These are phyloP conservation scores for Ochotona curzoniae DNA, from an alignment of 2,113 vertebrate species.

Conservation along the genomic window DNA sequence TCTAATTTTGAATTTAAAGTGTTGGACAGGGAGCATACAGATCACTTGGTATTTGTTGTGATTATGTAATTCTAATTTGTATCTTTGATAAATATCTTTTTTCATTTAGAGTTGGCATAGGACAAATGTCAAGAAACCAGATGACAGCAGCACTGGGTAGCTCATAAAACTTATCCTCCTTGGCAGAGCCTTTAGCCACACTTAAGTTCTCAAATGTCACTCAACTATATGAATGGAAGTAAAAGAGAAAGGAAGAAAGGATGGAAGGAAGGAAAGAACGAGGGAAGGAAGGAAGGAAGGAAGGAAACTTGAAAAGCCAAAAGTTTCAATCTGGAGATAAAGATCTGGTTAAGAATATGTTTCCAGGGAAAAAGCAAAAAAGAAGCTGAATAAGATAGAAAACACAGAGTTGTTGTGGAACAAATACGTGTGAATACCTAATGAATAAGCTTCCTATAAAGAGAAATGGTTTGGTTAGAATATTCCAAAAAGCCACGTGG, in stretches of 20 bases:
- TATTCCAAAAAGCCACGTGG: neutral
- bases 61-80: conserved; percentile 1
- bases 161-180: neutral
- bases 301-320: neutral
- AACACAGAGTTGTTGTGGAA: neutral
- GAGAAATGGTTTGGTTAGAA: conserved; percentile 24
- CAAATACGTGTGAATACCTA: neutral
- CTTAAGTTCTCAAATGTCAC: neutral
- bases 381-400: conserved; percentile 44
- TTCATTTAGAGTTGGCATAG: neutral
- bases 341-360: neutral
- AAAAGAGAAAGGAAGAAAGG: neutral
- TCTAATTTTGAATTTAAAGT: conserved; percentile 45
- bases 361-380: neutral
- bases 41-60: neutral
- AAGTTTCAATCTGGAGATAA: neutral
- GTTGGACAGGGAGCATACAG: neutral
- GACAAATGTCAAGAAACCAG: conserved; percentile 40
- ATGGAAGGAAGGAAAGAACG: too few relatives aligned
- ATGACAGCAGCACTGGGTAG: neutral
- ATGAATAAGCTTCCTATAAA: neutral
- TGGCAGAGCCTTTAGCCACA: conserved; percentile 24
- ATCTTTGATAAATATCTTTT: conserved; percentile 5
- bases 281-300: neutral
- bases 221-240: neutral